A percentile compares a stretch with the other conserved stretches of the same genome.
Evolutionary conservation across 2,888 invertebrate genomes (phyloP).

Genomic region (Papilio demoleus): DNA sequence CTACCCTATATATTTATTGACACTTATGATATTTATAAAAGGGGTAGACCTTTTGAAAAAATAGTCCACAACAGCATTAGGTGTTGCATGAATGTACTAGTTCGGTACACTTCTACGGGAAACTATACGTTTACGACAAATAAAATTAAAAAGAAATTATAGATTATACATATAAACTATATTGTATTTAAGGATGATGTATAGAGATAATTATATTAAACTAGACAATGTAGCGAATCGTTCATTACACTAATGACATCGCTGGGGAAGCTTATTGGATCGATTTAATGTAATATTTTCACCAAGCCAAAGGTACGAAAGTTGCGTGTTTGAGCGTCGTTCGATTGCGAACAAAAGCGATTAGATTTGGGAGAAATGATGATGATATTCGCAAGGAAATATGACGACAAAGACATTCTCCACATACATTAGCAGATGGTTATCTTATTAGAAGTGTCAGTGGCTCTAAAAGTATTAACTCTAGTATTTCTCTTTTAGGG

Average conservation of each 20-base stretch:
- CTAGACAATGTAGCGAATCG: constrained; percentile 31
- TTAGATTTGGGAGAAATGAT: constrained; percentile 40
- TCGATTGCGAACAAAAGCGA: constrained; percentile 43
- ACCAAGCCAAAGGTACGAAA: constrained; percentile 21
- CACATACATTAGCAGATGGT: too few relatives aligned
- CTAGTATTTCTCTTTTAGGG: too few relatives aligned
- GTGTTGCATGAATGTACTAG: background rate
- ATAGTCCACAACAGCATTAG: background rate
- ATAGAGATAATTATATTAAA: constrained; percentile 3
- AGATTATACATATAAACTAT: too few relatives aligned
- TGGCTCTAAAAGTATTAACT: too few relatives aligned
- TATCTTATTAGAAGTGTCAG: too few relatives aligned
- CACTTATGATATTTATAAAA: background rate
- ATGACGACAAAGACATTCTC: too few relatives aligned
- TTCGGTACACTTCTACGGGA: background rate
- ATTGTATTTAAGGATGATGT: too few relatives aligned
- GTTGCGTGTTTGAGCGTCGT: constrained; percentile 45
- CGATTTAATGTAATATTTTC: constrained; percentile 38
- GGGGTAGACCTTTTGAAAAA: background rate
- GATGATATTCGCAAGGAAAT: constrained; percentile 17
- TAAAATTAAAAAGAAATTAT: too few relatives aligned
- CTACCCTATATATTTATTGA: background rate
- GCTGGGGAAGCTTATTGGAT: constrained; percentile 38
- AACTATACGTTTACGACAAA: too few relatives aligned
- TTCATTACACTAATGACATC: constrained; percentile 42